These are phyloP conservation scores for Andrena trimmerana DNA, from an alignment of 2,888 invertebrate species.

Conservation along the genomic window DNA sequence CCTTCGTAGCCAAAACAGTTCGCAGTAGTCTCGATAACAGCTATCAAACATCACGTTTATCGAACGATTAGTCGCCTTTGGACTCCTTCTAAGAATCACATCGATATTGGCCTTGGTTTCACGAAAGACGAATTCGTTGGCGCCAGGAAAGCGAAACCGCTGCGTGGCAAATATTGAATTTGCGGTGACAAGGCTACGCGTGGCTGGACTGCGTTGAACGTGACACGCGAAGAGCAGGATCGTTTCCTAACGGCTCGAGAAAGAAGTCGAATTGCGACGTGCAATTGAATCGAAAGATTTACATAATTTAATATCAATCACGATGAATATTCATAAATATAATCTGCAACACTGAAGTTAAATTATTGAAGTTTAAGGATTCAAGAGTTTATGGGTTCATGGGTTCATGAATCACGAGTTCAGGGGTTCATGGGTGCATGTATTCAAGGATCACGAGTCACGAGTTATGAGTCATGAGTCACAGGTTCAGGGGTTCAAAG, in stretches of 20 bases:
- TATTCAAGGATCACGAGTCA: constrained; percentile 13
- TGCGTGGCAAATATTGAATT: constrained; percentile 68
- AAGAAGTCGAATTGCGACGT: neutral
- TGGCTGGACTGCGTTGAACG: constrained; percentile 29
- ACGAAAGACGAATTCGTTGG: constrained; percentile 57
- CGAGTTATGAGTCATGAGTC: neutral
- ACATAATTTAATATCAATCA: too few relatives aligned
- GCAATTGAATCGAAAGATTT: neutral
- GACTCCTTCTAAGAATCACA: constrained; percentile 24
- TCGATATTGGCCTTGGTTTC: constrained; percentile 2
- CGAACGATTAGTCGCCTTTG: constrained; percentile 20
- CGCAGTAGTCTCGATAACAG: neutral
- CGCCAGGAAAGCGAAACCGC: constrained; percentile 57
- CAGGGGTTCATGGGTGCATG: neutral
- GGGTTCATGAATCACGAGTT: neutral
- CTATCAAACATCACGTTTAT: constrained; percentile 16
- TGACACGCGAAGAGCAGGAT: constrained; percentile 30
- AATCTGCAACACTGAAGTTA: too few relatives aligned
- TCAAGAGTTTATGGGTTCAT: neutral
- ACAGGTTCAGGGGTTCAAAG: neutral
- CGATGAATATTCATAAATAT: too few relatives aligned
- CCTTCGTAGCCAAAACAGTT: constrained; percentile 26
- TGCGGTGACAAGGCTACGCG: constrained; percentile 52
- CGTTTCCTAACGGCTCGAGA: neutral
- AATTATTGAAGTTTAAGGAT: too few relatives aligned